phyloP scores from a whole-genome alignment of 2,113 vertebrate species.

The Otis tarda region DNA sequence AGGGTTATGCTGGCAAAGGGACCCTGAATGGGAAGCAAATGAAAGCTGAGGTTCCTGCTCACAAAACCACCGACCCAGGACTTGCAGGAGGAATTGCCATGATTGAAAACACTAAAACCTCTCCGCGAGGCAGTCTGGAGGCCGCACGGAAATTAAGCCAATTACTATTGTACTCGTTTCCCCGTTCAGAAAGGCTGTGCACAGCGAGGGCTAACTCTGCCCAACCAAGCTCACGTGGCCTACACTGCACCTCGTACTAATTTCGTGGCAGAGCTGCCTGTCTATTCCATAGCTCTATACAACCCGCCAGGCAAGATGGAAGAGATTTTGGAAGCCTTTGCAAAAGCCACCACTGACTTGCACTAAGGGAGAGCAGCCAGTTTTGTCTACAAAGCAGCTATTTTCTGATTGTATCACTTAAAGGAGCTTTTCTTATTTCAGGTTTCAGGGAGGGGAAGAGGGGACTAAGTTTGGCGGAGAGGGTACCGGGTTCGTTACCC shows the following conservation, averaged over 20 bases:
- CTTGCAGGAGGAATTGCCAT: neutral
- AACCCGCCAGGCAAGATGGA: neutral
- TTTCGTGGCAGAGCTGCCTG: rapidly evolving
- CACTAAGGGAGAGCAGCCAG: neutral
- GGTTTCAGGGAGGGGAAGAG: neutral
- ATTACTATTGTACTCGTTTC: neutral
- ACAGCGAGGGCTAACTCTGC: neutral
- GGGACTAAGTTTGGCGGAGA: neutral
- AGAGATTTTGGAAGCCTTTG: neutral
- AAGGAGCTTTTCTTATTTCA: neutral
- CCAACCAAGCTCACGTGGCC: neutral
- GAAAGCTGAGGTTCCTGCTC: neutral
- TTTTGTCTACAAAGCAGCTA: neutral
- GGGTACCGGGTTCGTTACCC: rapidly evolving
- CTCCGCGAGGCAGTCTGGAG: neutral
- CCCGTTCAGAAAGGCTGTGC: neutral
- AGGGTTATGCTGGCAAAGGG: neutral
- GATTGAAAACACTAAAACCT: neutral
- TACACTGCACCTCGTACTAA: rapidly evolving
- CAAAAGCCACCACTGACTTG: neutral
- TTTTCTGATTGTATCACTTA: neutral
- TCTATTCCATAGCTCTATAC: too few relatives aligned
- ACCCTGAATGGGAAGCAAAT: neutral
- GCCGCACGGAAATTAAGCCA: neutral
- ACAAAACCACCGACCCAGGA: neutral